These are phyloP conservation scores for Eublepharis macularius DNA, from an alignment of 2,113 vertebrate species.

Conservation along the genomic window DNA sequence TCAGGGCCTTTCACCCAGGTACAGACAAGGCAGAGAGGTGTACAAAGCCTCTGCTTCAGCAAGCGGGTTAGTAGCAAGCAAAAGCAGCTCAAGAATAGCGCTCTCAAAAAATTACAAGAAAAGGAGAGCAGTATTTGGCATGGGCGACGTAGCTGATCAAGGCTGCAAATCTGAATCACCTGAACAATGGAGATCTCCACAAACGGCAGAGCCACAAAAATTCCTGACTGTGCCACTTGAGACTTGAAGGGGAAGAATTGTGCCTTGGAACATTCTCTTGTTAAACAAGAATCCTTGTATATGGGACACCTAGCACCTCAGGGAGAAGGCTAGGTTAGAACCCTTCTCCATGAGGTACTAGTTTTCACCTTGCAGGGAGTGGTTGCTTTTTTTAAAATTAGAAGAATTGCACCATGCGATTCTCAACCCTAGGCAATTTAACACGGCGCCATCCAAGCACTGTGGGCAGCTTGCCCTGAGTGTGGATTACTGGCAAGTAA, in stretches of 20 bases:
- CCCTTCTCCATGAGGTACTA: not conserved
- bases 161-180: too few species aligned
- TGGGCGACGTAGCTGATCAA: too few species aligned
- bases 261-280: not conserved
- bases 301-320: not conserved
- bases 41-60: not conserved
- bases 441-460: too few species aligned
- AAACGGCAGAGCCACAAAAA: too few species aligned
- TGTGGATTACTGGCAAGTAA: not conserved
- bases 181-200: too few species aligned
- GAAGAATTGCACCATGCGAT: too few species aligned
- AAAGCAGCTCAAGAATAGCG: not conserved
- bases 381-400: too few species aligned
- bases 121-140: too few species aligned
- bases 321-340: not conserved
- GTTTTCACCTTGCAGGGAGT: not conserved
- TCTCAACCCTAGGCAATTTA: too few species aligned
- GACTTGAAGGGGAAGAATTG: not conserved
- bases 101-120: not conserved
- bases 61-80: not conserved
- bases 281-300: not conserved
- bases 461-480: not conserved
- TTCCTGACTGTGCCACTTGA: not conserved
- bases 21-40: not conserved
- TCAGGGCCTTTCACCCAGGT: too few species aligned